phyloP scores from a whole-genome alignment of 2,888 invertebrate species.

The Ligdia adustata region DNA sequence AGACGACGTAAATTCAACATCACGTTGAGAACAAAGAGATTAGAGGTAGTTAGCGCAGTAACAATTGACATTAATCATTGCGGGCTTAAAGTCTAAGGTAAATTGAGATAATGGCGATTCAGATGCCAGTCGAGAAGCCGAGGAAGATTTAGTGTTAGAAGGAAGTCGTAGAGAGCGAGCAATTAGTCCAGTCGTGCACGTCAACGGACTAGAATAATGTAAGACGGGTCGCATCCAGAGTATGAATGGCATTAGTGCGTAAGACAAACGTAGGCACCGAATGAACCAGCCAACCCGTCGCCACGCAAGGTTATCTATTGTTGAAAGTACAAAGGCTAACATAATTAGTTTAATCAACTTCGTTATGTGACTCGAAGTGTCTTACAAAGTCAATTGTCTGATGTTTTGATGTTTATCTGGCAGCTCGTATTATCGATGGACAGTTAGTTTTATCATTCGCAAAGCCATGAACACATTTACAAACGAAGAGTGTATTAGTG shows the following conservation, averaged over 20 bases:
- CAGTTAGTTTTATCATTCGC: too few species aligned
- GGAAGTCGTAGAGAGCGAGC: conserved; percentile 56
- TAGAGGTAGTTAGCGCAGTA: conserved; percentile 35
- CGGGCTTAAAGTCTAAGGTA: conserved; percentile 36
- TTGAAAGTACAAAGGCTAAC: conserved; percentile 38
- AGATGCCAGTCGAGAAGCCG: conserved; percentile 56
- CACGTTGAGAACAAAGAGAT: conserved; percentile 40
- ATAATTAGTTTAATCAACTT: conserved; percentile 18
- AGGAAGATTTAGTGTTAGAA: conserved; percentile 53
- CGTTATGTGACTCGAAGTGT: conserved; percentile 9
- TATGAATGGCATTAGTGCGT: conserved; percentile 56
- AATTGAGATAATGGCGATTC: conserved; percentile 54
- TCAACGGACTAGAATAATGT: conserved; percentile 63
- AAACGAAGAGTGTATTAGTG: too few species aligned
- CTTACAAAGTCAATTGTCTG: too few species aligned
- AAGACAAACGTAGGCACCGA: conserved; percentile 44
- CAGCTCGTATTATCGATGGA: too few species aligned
- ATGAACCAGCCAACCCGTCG: conserved; percentile 57
- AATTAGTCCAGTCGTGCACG: conserved; percentile 62
- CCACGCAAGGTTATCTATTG: conserved; percentile 54
- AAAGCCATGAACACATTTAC: too few species aligned
- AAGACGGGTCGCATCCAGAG: conserved; percentile 48
- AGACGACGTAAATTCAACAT: conserved; percentile 22
- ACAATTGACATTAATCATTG: conserved; percentile 38
- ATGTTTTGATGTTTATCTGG: too few species aligned